Percentiles rank a stretch among this genome's conserved stretches.
Conservation (phyloP, 2,797 vertebrate genomes). For the Cuniculus paca region DNA sequence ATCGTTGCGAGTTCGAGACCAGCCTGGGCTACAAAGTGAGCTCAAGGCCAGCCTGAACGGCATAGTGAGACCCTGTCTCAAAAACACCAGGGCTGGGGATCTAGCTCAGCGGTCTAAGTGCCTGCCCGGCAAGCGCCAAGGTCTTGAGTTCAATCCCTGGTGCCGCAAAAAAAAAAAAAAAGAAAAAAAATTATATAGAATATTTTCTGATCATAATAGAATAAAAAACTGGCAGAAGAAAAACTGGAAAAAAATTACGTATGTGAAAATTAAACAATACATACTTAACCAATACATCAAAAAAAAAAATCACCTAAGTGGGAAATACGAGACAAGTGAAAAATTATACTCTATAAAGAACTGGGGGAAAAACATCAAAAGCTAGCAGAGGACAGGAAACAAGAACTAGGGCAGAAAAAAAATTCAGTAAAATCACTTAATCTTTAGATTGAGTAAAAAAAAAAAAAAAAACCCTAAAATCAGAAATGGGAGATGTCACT, state of each 20-base stretch:
- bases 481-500: not conserved
- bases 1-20: no score
- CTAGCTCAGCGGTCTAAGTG: no score
- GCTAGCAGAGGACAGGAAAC: not conserved
- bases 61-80: no score
- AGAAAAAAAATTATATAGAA: no score
- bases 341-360: not conserved
- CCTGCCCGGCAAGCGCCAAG: no score
- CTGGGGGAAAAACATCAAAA: not conserved
- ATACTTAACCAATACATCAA: not conserved
- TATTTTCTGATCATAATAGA: slow-evolving; percentile 38
- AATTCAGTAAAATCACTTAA: not conserved
- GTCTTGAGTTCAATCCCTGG: no score
- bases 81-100: no score
- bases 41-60: no score
- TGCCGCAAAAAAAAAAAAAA: no score
- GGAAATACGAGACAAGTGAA: not conserved
- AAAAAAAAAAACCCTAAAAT: slow-evolving; percentile 9
- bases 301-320: not conserved
- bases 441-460: not conserved
- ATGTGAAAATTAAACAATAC: not conserved
- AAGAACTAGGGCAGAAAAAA: not conserved
- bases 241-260: not conserved
- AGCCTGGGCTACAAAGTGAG: no score
- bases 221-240: not conserved